A percentile compares a stretch with the other conserved stretches of the same genome.
phyloP scores from a whole-genome alignment of 2,113 vertebrate genomes.

The Telmatochromis brichardi region DNA sequence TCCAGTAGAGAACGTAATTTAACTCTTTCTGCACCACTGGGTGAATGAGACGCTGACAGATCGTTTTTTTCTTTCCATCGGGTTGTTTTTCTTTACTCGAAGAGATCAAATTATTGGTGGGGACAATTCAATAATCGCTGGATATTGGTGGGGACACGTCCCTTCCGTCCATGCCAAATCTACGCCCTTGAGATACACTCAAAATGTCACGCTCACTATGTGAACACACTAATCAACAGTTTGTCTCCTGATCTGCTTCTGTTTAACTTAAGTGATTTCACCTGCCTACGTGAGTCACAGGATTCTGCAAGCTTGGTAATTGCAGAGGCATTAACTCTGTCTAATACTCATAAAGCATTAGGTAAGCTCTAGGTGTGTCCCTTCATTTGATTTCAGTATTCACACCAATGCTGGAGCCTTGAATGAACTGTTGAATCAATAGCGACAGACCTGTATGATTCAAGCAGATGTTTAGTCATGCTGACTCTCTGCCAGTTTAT shows the following conservation, averaged over 20 bases:
- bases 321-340: conserved; percentile 20
- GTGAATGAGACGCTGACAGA: not conserved
- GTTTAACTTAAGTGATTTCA: conserved; percentile 19
- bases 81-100: not conserved
- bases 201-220: not conserved
- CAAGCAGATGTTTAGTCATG: conserved; percentile 29
- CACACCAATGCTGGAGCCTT: not conserved
- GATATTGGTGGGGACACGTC: not conserved
- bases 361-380: conserved; percentile 45
- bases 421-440: not conserved
- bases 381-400: not conserved
- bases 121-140: not conserved
- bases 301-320: not conserved
- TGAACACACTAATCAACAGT: not conserved
- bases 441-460: conserved; percentile 21
- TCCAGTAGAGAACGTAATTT: not conserved
- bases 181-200: not conserved
- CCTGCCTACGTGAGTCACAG: conserved; percentile 24
- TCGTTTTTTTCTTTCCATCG: not conserved
- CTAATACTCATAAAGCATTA: conserved; percentile 9
- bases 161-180: not conserved
- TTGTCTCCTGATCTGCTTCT: not conserved
- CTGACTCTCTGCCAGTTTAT: not conserved
- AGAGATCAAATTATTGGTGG: not conserved
- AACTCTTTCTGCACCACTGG: not conserved